phyloP scores from a whole-genome alignment of 2,888 invertebrate genomes.

The Liodrosophila aerea region DNA sequence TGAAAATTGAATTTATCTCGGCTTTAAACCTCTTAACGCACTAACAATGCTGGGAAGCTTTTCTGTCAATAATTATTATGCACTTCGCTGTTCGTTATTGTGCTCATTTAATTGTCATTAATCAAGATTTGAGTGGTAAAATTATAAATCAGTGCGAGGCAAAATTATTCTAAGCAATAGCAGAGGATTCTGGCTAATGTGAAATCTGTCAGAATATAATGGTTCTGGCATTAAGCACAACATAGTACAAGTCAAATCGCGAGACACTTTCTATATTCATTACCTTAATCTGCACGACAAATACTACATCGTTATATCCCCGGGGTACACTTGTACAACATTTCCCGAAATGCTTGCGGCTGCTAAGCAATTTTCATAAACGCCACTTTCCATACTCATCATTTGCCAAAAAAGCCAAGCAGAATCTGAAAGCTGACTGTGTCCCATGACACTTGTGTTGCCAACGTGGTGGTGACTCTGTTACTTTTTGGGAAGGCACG shows the following conservation, averaged over 20 bases:
- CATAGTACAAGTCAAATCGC: background rate
- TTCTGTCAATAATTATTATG: constrained; percentile 33
- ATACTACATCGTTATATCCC: constrained; percentile 30
- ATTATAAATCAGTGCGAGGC: constrained; percentile 3
- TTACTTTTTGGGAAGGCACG: constrained; percentile 5
- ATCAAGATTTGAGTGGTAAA: constrained; percentile 42
- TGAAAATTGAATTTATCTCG: constrained; percentile 61
- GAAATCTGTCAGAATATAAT: background rate
- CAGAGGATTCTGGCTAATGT: constrained; percentile 13
- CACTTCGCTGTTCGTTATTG: constrained; percentile 23
- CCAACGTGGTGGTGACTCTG: constrained; percentile 1
- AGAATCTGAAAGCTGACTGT: constrained; percentile 46
- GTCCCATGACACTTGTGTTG: constrained; percentile 17
- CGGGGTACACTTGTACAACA: constrained; percentile 4
- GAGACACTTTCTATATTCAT: constrained; percentile 52
- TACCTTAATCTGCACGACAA: constrained; percentile 54
- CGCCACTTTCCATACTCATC: constrained; percentile 62
- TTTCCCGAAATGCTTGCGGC: constrained; percentile 24
- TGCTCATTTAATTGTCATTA: constrained; percentile 40
- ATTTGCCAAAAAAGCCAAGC: constrained; percentile 28
- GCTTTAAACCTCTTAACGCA: constrained; percentile 18
- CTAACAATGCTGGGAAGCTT: constrained; percentile 36
- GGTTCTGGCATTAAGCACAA: no score
- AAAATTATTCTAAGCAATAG: constrained; percentile 4
- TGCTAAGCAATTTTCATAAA: constrained; percentile 64